Conservation (phyloP, 2,113 vertebrate species). For the Oryzias woworae region DNA sequence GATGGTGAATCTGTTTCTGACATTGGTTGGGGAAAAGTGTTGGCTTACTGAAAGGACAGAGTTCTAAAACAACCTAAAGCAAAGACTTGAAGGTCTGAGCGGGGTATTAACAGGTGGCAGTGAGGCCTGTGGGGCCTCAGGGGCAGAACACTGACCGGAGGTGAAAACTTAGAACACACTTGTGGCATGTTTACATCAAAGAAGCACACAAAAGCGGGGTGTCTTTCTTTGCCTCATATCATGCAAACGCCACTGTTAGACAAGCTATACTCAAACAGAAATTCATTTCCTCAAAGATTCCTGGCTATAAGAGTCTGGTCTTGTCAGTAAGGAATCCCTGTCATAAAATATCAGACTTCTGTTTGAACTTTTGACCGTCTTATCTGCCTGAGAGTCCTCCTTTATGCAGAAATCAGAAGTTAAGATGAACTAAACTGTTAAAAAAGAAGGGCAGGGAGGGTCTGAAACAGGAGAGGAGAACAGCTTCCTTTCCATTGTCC, state of each 20-base stretch:
- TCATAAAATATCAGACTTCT: not conserved
- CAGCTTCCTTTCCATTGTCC: constrained; percentile 63
- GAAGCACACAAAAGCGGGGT: not conserved
- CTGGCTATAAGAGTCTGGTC: not conserved
- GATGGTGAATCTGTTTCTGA: too few relatives aligned
- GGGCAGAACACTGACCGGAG: constrained; percentile 14
- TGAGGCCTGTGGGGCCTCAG: constrained; percentile 51
- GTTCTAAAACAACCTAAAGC: too few relatives aligned
- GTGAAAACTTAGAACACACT: constrained; percentile 1
- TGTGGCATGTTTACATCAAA: not conserved
- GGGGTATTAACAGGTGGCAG: constrained; percentile 61
- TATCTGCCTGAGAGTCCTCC: not conserved
- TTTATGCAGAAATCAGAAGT: constrained; percentile 2
- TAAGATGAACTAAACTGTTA: constrained; percentile 18
- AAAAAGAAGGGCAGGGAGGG: constrained; percentile 28
- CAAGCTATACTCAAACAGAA: not conserved
- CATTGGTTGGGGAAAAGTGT: too few relatives aligned
- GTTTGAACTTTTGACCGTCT: not conserved
- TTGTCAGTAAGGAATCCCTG: not conserved
- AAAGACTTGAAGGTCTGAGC: constrained; percentile 1
- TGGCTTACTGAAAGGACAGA: too few relatives aligned
- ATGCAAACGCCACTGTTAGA: not conserved
- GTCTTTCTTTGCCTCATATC: not conserved
- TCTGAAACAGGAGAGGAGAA: constrained; percentile 66
- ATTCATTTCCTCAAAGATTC: not conserved